Conservation (phyloP, 2,888 invertebrate species). For the Drosophila mulleri region DNA sequence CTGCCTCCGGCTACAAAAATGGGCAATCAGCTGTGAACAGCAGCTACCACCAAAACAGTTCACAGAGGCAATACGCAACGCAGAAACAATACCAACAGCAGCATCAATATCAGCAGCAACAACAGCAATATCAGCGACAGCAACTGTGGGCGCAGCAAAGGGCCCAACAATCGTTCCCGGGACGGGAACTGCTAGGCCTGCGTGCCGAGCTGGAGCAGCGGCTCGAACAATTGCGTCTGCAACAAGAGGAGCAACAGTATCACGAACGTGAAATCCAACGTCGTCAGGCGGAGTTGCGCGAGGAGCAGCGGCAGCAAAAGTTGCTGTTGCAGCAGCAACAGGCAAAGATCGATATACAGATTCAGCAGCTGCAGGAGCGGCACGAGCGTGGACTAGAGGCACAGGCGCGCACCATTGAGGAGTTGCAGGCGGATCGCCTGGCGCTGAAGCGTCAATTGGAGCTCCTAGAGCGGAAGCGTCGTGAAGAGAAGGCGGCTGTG, state of each 20-base stretch:
- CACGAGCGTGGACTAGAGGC: conserved; percentile 20
- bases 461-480: conserved; percentile 12
- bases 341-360: conserved; percentile 34
- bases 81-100: neutral
- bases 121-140: neutral
- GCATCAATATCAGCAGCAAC: neutral
- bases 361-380: conserved; percentile 24
- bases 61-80: conserved; percentile 19
- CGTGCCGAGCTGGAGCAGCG: conserved; percentile 60
- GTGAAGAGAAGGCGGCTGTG: neutral
- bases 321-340: conserved; percentile 29
- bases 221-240: neutral
- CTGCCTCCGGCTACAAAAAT: neutral
- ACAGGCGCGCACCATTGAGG: conserved; percentile 12
- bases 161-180: conserved; percentile 21
- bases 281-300: conserved; percentile 12
- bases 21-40: neutral
- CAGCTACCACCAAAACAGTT: neutral
- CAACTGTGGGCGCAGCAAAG: conserved; percentile 11
- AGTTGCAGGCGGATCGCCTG: conserved; percentile 11
- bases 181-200: conserved; percentile 13
- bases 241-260: conserved; percentile 10
- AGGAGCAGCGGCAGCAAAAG: conserved; percentile 32
- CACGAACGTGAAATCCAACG: conserved; percentile 27
- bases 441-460: conserved; percentile 10